Evolutionary conservation across 2,888 invertebrate species (phyloP).

Genomic region (Acheta domesticus): DNA sequence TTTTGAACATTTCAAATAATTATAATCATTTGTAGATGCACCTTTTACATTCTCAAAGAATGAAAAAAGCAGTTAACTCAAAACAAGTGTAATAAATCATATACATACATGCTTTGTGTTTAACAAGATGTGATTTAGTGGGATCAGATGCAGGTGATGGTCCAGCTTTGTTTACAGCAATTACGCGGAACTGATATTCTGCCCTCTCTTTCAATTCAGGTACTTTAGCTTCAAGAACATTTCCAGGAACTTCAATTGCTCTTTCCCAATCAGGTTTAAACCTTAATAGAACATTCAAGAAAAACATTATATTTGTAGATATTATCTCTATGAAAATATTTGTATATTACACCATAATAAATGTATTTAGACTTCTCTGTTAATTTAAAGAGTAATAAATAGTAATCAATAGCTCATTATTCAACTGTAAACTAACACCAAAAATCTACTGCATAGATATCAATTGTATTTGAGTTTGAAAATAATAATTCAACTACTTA

Average conservation of each 20-base stretch:
- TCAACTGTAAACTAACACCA: too few relatives aligned
- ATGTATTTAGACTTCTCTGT: neutral
- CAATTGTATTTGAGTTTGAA: too few relatives aligned
- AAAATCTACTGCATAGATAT: too few relatives aligned
- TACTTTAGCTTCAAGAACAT: constrained; percentile 70
- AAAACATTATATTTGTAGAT: neutral
- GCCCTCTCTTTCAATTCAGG: constrained; percentile 83
- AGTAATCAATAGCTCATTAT: neutral
- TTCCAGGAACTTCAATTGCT: constrained; percentile 78
- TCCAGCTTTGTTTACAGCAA: constrained; percentile 92
- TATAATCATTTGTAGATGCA: constrained; percentile 23
- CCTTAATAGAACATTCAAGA: constrained; percentile 40
- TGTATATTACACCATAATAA: neutral
- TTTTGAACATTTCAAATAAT: neutral
- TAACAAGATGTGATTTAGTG: constrained; percentile 82
- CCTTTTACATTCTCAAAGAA: constrained; percentile 22
- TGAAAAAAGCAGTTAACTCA: neutral
- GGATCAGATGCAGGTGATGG: constrained; percentile 86
- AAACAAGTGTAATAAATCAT: constrained; percentile 5
- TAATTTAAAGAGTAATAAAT: neutral
- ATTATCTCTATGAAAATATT: constrained; percentile 19
- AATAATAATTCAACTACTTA: too few relatives aligned
- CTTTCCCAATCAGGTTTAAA: constrained; percentile 84
- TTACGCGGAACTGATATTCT: constrained; percentile 86
- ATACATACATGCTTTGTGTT: constrained; percentile 78